Base-by-base conservation (phyloP, 2,113 vertebrate genomes). In the Azemiops feae region DNA sequence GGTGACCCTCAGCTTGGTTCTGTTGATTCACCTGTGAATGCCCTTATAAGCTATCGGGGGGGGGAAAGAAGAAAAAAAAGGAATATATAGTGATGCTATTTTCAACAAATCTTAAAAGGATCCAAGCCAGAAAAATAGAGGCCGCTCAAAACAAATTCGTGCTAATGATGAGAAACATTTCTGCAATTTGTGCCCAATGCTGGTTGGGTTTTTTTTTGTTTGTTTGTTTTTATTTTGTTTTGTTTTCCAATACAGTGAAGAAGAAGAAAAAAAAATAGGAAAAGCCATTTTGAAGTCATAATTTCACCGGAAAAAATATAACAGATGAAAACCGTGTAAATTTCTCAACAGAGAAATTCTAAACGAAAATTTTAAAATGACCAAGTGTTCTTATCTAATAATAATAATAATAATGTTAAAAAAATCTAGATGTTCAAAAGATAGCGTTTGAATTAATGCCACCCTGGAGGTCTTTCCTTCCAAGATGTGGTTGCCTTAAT, bases 401-500 rank as follows among this genome's bases (percentile, higher is more conserved):
- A 92, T 96, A 95, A 91, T 96, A 95, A 95, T 87, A 94, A 96
- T 95, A 55, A 54, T 89, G 34, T 89, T 10, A 25, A 55, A 95
- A 96, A 54, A 39, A 96, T 93, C 93, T 95, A 97, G 97, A 96
- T 96, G 91, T 95, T 98, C 96, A 97, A 97, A 98, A 97, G 97
- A 96, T 97, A 96, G 97, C 96, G 96, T 97, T 97, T 97, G 69
- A 97, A 97, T 97, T 96, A 97, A 97, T 96, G 97, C 97, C 97
- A 98, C 97, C 97, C 98, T 98, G 97, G 97, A 98, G 98, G 98
- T 96, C 97, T 97, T n/a, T 89, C 23, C 50, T 43, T 98, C 98
- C 98, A 98, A 98, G 98, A 98, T 98, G 98, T 98, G 97, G 98
- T 98, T 99, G 97, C 98, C 98, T 98, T 98, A 98, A 98, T 98